Evolutionary conservation across 2,113 vertebrate species (phyloP), one percentile per base, ranked within the genome.

Genomic region (Pimephales promelas): DNA sequence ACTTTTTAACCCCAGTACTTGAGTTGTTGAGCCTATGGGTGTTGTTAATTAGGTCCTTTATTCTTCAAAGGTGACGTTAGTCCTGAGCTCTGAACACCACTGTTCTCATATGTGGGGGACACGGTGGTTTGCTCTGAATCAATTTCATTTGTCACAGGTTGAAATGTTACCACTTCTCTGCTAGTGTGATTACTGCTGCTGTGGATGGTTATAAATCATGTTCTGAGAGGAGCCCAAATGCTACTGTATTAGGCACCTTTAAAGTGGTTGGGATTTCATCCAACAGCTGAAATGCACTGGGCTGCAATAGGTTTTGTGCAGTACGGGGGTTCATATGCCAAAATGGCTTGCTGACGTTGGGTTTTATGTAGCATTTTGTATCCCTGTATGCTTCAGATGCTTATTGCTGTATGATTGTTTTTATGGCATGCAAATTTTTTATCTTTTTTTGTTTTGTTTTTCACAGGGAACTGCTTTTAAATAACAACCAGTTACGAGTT

Each of bases 401-500:
- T 61, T 28, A 34, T 36, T 56, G 5, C 43, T 45, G 70, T 47
- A 26, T 72, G 52, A 57, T 31, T 26, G 22, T 82, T 49, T 57
- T 66, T 49, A 36, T 88, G 64, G 64, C 64, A 22, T 68, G 76
- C 89, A 28, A 82, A 62, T 82, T 40, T 81, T 34, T 20, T 54
- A 20, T 54, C 52, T 54, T 8, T 28, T 85, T 18, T 75, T 40
- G 40, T 40, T 83, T 10, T 86, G 52, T 57, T n/a, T 84, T 92
- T 91, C 90, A 90, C 94, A 99, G 97, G 97, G 97, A 99, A 96
- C 97, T 99, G 95, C 97, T 97, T 97, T 98, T 99, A 98, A 99
- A 99, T 96, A 96, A 99, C 95, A 99, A 99, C 97, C 97, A 96
- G 96, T 97, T 99, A 96, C 97, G 97, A 95, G 96, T 98, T 97